Percentiles rank a stretch among this genome's conserved stretches.
These are phyloP conservation scores for Papilio polyxenes DNA, from an alignment of 1,140 invertebrate species.

Conservation along the genomic window DNA sequence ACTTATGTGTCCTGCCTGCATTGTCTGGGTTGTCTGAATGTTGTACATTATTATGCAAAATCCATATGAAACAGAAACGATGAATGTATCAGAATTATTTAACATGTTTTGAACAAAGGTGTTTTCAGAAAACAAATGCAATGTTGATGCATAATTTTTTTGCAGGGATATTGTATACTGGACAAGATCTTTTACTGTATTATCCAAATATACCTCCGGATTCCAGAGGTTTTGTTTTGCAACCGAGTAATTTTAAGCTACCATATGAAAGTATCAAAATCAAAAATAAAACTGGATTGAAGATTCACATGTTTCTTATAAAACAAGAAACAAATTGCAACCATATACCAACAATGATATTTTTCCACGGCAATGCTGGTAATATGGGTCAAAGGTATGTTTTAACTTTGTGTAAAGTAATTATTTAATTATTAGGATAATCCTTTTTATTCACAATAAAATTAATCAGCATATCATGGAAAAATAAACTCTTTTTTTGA, in stretches of 20 bases:
- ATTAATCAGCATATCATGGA: too few species aligned
- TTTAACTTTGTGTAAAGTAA: not conserved
- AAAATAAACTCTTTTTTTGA: not conserved
- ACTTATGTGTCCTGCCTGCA: not conserved
- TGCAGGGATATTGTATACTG: conserved; percentile 90
- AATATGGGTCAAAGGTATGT: conserved; percentile 95
- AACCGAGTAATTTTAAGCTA: conserved; percentile 90
- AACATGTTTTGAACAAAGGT: conserved; percentile 4
- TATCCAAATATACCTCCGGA: conserved; percentile 94
- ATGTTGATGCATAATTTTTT: conserved; percentile 42
- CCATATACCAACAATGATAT: conserved; percentile 90
- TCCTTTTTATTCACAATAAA: too few species aligned
- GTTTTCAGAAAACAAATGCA: not conserved
- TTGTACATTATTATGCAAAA: not conserved
- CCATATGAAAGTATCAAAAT: conserved; percentile 92
- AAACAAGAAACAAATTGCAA: conserved; percentile 86
- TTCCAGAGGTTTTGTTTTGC: conserved; percentile 91
- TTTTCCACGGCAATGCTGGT: conserved; percentile 97
- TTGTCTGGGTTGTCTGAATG: not conserved
- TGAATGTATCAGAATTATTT: conserved; percentile 2
- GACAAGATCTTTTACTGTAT: conserved; percentile 92
- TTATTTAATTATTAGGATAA: too few species aligned
- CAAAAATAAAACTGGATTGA: conserved; percentile 88
- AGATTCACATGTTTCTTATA: conserved; percentile 93
- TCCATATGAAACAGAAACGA: not conserved